These are phyloP conservation scores for Drosophila fulvimacula DNA, from an alignment of 2,888 invertebrate species.

Conservation along the genomic window DNA sequence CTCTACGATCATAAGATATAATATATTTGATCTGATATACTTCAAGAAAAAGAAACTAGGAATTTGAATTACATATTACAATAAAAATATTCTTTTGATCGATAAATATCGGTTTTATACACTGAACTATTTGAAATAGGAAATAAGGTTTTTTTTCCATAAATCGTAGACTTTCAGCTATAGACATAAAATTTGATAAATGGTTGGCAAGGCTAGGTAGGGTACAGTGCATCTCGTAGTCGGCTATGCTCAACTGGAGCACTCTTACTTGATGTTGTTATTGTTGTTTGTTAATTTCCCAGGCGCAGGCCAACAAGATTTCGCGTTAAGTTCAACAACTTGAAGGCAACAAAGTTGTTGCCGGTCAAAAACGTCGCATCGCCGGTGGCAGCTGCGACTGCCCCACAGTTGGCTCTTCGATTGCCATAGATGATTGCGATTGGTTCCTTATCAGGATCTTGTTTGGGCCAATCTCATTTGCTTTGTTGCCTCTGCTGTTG, in stretches of 20 bases:
- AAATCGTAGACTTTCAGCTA: too few species aligned
- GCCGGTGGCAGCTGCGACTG: constrained; percentile 69
- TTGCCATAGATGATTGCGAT: constrained; percentile 72
- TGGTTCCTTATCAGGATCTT: constrained; percentile 78
- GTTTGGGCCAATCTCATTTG: constrained; percentile 73
- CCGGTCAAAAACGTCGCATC: constrained; percentile 56
- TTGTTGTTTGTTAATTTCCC: constrained; percentile 73
- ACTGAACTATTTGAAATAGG: too few species aligned
- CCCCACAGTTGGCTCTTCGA: constrained; percentile 42
- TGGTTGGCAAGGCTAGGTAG: too few species aligned
- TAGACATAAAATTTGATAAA: too few species aligned
- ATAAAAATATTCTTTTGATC: too few species aligned
- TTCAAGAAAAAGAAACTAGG: neutral
- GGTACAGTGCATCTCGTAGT: neutral
- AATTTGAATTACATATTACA: too few species aligned
- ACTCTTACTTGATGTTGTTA: constrained; percentile 23
- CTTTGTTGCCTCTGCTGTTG: constrained; percentile 57
- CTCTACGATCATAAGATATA: neutral
- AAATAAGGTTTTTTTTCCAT: too few species aligned
- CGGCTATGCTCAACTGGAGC: neutral
- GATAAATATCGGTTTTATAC: neutral
- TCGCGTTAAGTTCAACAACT: constrained; percentile 83
- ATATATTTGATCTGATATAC: neutral
- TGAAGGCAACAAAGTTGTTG: constrained; percentile 74
- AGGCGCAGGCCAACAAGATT: constrained; percentile 77